Percentiles rank a stretch among this genome's conserved stretches.
Conservation (phyloP, 2,888 invertebrate genomes). For the Epinotia bilunana region DNA sequence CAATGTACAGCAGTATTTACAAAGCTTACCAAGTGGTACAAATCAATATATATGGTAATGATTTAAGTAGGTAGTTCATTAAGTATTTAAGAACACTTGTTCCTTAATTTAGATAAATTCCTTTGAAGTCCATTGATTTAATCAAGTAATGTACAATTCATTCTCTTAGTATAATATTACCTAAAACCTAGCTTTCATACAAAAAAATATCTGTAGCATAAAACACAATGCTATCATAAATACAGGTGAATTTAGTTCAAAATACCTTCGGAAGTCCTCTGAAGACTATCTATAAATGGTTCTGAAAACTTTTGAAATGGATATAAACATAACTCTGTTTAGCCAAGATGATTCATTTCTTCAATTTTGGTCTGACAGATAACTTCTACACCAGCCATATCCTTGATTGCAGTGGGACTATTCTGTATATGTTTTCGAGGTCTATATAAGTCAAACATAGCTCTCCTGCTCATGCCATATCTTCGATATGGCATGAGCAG, state of each 20-base stretch:
- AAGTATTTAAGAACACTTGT: constrained; percentile 5
- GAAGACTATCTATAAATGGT: no score
- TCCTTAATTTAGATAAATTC: neutral
- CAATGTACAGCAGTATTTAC: constrained; percentile 46
- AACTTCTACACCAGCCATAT: no score
- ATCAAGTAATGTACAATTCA: constrained; percentile 1
- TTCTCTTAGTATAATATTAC: constrained; percentile 4
- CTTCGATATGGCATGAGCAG: no score
- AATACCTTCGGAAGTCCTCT: neutral
- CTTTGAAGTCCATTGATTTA: constrained; percentile 5
- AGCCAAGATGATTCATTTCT: neutral
- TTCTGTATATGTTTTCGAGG: no score
- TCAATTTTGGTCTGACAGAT: no score
- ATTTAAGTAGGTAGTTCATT: constrained; percentile 9
- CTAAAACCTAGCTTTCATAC: neutral
- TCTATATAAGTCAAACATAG: no score
- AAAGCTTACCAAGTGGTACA: constrained; percentile 46
- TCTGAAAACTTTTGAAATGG: no score
- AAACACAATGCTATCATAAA: neutral
- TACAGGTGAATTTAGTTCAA: neutral
- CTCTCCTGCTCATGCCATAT: no score
- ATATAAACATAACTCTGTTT: neutral
- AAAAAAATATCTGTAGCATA: neutral
- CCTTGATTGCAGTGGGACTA: no score
- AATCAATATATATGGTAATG: neutral